A percentile compares a stretch with the other conserved stretches of the same genome.
These are phyloP conservation scores for Tetheella fluctuosa DNA, from an alignment of 2,888 invertebrate genomes.

Conservation along the genomic window DNA sequence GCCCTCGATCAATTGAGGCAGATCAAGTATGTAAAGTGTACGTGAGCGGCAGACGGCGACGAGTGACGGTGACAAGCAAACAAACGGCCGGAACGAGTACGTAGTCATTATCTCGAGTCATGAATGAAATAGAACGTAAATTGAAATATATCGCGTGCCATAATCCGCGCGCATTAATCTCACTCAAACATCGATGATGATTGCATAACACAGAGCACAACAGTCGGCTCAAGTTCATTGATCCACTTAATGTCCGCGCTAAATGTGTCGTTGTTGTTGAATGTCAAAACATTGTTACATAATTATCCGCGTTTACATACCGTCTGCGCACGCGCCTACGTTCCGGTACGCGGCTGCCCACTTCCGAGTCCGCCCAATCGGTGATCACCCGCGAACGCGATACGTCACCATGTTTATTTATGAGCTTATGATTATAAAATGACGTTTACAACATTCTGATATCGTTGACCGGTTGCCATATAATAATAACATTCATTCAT, in stretches of 20 bases:
- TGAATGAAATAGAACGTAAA: conserved; percentile 83
- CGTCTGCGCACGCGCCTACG: conserved; percentile 51
- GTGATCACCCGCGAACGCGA: conserved; percentile 49
- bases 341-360: conserved; percentile 36
- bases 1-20: conserved; percentile 31
- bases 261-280: conserved; percentile 80
- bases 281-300: conserved; percentile 82
- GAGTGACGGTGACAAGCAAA: conserved; percentile 60
- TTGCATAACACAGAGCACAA: conserved; percentile 75
- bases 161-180: conserved; percentile 83
- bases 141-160: conserved; percentile 84
- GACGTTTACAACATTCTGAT: conserved; percentile 79
- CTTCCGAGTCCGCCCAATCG: conserved; percentile 50
- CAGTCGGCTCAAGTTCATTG: conserved; percentile 83
- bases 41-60: conserved; percentile 45
- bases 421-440: conserved; percentile 82
- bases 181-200: conserved; percentile 81
- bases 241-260: conserved; percentile 81
- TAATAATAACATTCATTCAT: conserved; percentile 80
- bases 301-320: conserved; percentile 70
- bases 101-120: conserved; percentile 77
- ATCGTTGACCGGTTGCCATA: conserved; percentile 77
- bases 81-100: conserved; percentile 72
- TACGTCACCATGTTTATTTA: conserved; percentile 81
- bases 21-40: conserved; percentile 56